Conservation (phyloP, 1,140 invertebrate genomes). For the Aplysia californica region DNA sequence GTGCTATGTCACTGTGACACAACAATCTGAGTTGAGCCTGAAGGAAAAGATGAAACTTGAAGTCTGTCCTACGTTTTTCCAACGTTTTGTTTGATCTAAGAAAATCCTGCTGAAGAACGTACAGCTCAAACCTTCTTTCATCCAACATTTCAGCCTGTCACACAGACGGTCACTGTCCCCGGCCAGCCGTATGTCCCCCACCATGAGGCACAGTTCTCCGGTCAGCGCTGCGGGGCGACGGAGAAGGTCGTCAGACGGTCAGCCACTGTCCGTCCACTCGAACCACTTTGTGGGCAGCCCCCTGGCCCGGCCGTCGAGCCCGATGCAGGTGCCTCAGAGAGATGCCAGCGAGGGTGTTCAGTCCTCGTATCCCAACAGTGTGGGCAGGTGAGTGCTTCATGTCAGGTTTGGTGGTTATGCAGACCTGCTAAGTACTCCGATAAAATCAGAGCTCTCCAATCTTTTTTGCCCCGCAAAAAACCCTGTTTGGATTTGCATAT, state of each 20-base stretch:
- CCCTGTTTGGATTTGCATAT: too few relatives aligned
- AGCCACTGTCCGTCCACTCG: slow-evolving; percentile 7
- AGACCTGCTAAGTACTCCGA: too few relatives aligned
- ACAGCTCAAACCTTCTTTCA: not conserved
- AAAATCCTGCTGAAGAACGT: not conserved
- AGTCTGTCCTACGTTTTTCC: too few relatives aligned
- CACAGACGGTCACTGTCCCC: slow-evolving; percentile 10
- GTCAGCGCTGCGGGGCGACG: not conserved
- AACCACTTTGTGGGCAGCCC: slow-evolving; percentile 25
- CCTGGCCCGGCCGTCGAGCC: slow-evolving; percentile 1
- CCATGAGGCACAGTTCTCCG: slow-evolving; percentile 9
- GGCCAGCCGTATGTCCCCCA: not conserved
- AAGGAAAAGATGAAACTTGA: too few relatives aligned
- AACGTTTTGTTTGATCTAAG: too few relatives aligned
- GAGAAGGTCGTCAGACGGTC: slow-evolving; percentile 9
- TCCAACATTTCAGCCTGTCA: not conserved
- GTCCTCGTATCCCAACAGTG: not conserved
- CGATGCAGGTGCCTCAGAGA: slow-evolving; percentile 10
- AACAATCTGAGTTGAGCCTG: too few relatives aligned
- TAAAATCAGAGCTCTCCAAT: too few relatives aligned
- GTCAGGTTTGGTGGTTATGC: too few relatives aligned
- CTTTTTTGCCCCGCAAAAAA: too few relatives aligned
- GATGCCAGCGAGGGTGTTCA: not conserved
- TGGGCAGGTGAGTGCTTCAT: slow-evolving; percentile 15
- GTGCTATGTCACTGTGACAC: too few relatives aligned